Base-by-base conservation (phyloP, 1,140 invertebrate genomes). In the Xylocopa sonorina region DNA sequence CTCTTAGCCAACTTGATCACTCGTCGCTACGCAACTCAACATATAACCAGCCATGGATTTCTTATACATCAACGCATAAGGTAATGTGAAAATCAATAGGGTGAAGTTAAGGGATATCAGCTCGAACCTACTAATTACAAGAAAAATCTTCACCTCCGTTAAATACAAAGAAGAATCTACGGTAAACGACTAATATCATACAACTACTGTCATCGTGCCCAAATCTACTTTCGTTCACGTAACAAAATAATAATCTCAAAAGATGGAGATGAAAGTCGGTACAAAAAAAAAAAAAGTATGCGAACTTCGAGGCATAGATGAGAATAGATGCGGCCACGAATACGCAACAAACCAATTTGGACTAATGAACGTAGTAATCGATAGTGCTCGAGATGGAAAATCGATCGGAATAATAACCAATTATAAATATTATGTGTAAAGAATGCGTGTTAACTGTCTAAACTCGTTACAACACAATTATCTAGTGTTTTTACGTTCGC, bases 131-230 rank as follows among this genome's bases (percentile, higher is more conserved):
- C 57, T 87, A 84, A 83, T 86, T 87, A 79, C 76, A 85, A 64
- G 60, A 79, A 60, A 58, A 81, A 83, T 77, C 85, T 87, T 88
- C 84, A 91, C 88, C 86, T 89, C 88, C 76, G 66, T 89, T 85
- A 86, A 84, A 88, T 85, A 82, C 73, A 82, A 76, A 63, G 53
- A 84, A 82, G 69, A 69, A 18, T 83, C 78, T 84, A 88, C 38
- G 68, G 67, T 85, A 83, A 88, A 85, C 69, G 82, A 88, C 78
- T 87, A 87, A 88, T 88, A 88, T 89, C 69, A 82, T 89, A 87
- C 86, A 85, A 66, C 80, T 87, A 87, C 58, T 73, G 83, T 85
- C 79, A 84, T 85, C 86, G 80, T 78, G 80, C 81, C 71, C 79
- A 87, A 80, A 83, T 83, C 73, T 86, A 86, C 71, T 82, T 74